Conservation (phyloP, 2,113 vertebrate species). For the Mohoua ochrocephala region DNA sequence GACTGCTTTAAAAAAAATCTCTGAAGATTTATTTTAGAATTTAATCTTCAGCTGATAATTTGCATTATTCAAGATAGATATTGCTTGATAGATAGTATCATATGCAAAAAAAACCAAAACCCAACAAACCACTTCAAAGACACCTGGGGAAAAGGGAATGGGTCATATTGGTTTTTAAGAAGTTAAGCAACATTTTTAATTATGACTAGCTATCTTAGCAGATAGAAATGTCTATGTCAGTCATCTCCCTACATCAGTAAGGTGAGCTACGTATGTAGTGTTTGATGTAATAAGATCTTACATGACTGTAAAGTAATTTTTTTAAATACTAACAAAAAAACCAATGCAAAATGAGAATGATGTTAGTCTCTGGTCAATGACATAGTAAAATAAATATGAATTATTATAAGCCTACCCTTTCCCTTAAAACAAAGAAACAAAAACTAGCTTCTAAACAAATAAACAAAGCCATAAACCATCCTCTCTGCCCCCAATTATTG, state of each 20-base stretch:
- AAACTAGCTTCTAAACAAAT: not conserved
- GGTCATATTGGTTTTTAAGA: not conserved
- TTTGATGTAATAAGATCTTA: not conserved
- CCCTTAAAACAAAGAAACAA: not conserved
- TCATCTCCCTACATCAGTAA: not conserved
- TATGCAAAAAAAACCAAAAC: not conserved
- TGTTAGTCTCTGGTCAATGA: not conserved
- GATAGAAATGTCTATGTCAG: not conserved
- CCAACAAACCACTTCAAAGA: not conserved
- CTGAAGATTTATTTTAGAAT: not conserved
- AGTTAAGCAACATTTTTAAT: not conserved
- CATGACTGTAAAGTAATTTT: not conserved
- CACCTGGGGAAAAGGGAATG: not conserved
- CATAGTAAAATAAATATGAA: not conserved
- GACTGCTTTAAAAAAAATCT: not conserved
- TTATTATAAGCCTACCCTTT: not conserved
- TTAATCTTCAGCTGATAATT: not conserved
- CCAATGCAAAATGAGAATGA: not conserved
- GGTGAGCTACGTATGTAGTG: not conserved
- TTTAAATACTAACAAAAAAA: not conserved
- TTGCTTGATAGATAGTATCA: not conserved
- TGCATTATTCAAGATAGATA: too few relatives aligned
- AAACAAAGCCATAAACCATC: not conserved
- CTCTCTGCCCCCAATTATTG: rapidly evolving
- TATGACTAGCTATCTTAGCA: not conserved